Base-by-base conservation (phyloP, 1,140 invertebrate genomes). In the Armadillidium nasatum region DNA sequence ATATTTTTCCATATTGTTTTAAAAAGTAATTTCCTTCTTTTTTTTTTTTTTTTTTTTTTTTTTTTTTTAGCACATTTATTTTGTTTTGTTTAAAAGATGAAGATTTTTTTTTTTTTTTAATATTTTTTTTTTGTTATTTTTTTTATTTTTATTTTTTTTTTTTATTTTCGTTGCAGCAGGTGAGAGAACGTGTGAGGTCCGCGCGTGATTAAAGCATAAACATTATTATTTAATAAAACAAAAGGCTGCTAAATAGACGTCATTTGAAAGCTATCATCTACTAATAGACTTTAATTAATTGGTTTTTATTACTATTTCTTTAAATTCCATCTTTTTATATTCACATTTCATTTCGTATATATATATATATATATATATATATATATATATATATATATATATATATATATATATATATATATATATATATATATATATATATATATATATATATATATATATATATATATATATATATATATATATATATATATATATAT, bases 351-450 rank as follows among this genome's bases (percentile, higher is more conserved):
- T 60, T n/a, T 7, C 13, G 4, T n/a, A 60, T 60, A 60, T 21
- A 60, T 60, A 60, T 60, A 60, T 60, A 60, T 60, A 60, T n/a
- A 21, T 60, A 60, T 60, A 60, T 60, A 21, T 60, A 60, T 60
- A 60, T 60, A 21, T 60, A 21, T 60, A 60, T 60, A 60, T 60
- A 60, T 60, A 60, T 60, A 60, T 60, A 60, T 60, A 60, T 60
- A 60, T 3, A 60, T 60, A 60, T 7, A 60, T 3, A 60, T 60
- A 60, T 21, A 60, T 60, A 60, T 60, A 60, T 60, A 60, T 60
- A 21, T 60, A 21, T 60, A 1, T 60, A 1, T 60, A 60, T 60
- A 1, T 60, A 60, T 60, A 60, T 21, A 60, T 60, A 60, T 60
- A 60, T 60, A 60, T 60, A 21, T 60, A 33, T 33, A 33, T 33